Conservation (phyloP, 2,797 vertebrate genomes). For the Xenopus petersii region DNA sequence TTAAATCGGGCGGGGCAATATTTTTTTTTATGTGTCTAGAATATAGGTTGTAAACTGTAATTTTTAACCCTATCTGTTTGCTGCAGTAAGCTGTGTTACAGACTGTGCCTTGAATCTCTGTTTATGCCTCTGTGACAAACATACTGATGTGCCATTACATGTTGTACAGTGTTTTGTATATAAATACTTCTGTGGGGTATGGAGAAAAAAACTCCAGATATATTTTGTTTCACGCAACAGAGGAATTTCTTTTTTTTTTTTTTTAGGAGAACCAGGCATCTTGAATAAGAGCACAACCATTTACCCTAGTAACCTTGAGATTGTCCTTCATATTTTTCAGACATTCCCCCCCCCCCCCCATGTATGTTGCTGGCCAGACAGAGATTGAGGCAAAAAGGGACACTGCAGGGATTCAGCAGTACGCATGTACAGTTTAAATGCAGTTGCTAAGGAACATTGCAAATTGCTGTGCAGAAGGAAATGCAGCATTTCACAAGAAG, state of each 20-base stretch:
- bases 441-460: conserved; percentile 33
- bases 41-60: too few species aligned
- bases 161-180: too few species aligned
- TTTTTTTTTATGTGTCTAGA: not conserved
- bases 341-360: too few species aligned
- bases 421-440: conserved; percentile 38
- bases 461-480: conserved; percentile 33
- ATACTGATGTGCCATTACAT: too few species aligned
- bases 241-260: too few species aligned
- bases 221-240: too few species aligned
- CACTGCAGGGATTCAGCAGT: conserved; percentile 35
- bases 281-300: not conserved
- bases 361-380: conserved; percentile 1
- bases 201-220: too few species aligned
- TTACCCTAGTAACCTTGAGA: conserved; percentile 19
- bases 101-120: too few species aligned
- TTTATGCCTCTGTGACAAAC: too few species aligned
- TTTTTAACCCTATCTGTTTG: not conserved
- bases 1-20: not conserved
- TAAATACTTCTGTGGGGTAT: too few species aligned
- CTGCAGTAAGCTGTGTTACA: not conserved
- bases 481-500: conserved; percentile 21
- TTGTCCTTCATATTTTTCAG: conserved; percentile 11
- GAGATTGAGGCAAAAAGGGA: conserved; percentile 5
- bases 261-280: not conserved